phyloP scores from a whole-genome alignment of 2,113 vertebrate genomes.

The Corythaeola cristata region DNA sequence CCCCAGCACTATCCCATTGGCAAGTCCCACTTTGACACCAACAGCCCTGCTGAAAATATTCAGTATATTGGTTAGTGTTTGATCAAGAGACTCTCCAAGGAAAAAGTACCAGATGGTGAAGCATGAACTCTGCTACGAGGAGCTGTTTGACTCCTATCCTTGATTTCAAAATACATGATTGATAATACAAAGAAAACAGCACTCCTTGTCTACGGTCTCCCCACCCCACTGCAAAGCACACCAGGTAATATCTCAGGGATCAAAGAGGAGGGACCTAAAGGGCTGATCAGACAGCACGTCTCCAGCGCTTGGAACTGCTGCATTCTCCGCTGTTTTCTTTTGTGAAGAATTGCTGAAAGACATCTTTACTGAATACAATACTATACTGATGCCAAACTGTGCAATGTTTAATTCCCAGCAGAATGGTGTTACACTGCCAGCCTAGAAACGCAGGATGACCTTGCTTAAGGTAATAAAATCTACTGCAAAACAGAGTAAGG shows the following conservation, averaged over 20 bases:
- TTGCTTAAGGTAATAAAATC: background rate
- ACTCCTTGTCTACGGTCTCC: background rate
- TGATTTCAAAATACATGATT: background rate
- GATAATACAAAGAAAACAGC: background rate
- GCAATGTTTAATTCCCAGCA: background rate
- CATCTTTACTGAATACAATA: background rate
- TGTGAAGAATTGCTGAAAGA: background rate
- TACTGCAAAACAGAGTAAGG: background rate
- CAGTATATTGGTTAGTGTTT: background rate
- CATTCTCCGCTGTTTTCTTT: background rate
- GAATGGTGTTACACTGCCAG: background rate
- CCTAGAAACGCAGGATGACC: background rate
- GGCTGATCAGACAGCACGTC: background rate
- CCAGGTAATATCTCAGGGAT: rapidly evolving
- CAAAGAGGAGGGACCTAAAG: background rate
- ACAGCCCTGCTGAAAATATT: background rate
- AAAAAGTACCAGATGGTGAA: background rate
- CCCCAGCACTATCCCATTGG: background rate
- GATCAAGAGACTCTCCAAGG: background rate
- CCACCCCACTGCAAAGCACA: background rate
- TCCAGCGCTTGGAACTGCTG: background rate
- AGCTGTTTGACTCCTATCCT: background rate
- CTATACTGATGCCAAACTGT: background rate
- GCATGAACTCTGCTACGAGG: background rate
- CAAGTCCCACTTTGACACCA: background rate